Percentiles rank a stretch among this genome's conserved stretches.
These are phyloP conservation scores for Rhopalosiphum nymphaeae DNA, from an alignment of 2,888 invertebrate genomes.

Conservation along the genomic window DNA sequence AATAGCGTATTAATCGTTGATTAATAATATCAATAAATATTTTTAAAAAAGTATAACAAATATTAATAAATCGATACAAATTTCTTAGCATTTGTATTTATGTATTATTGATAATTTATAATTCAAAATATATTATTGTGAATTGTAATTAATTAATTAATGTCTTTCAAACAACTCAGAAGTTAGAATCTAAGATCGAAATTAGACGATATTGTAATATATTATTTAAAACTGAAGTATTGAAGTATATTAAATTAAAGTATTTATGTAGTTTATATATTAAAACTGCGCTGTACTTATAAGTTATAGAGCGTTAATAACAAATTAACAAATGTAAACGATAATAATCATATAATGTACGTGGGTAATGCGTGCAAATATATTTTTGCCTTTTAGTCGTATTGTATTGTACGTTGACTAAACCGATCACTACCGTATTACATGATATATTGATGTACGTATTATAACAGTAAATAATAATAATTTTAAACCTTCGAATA, in stretches of 20 bases:
- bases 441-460: too few relatives aligned
- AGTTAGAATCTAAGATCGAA: too few relatives aligned
- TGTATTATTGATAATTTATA: neutral
- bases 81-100: neutral
- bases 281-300: neutral
- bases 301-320: neutral
- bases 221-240: too few relatives aligned
- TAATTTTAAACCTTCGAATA: neutral
- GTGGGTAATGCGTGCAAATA: neutral
- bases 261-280: neutral
- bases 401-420: neutral
- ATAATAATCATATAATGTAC: neutral
- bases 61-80: too few relatives aligned
- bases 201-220: too few relatives aligned
- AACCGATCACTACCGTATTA: neutral
- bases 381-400: neutral
- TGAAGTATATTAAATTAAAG: neutral
- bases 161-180: too few relatives aligned
- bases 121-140: neutral
- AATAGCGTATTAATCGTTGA: neutral
- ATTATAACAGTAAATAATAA: neutral
- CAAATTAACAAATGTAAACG: neutral
- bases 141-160: neutral
- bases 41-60: too few relatives aligned
- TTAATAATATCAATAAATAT: neutral